Evolutionary conservation across 2,797 vertebrate species (phyloP), one percentile per base, ranked within the genome.

Genomic region (Euthynnus affinis): DNA sequence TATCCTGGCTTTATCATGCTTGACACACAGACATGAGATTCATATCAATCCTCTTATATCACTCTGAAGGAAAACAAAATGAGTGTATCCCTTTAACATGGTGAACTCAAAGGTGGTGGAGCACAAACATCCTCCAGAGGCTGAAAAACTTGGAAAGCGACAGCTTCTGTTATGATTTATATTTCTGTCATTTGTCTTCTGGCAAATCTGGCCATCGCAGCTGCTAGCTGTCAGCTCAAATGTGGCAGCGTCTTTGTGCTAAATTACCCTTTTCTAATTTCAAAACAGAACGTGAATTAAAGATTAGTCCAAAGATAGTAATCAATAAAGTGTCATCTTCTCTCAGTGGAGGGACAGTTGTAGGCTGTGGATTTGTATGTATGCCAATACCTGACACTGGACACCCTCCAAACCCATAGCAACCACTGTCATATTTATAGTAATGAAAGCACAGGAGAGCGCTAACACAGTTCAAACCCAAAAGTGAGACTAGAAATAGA

Each of bases 341-440:
- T 14, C 12, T 42, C 3, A 37, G 8, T 37, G 34, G 9, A 9
- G 34, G 34, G 34, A 9, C 34, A 37, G 34, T 37, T 32, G 29
- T 6, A 17, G 42, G 42, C 14, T 46, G 13, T 46, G 15, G 42
- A 46, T 46, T 13, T 46, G 13, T 37, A 37, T 9, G 6, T 40
- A 40, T 48, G 44, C 18, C 46, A 48, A 20, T 48, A 17, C 17
- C 18, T 52, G 40, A 37, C 64, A 32, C 42, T 29, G 44, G 44
- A 75, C 25, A 49, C 29, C 63, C 71, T 62, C 25, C 44, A 23
- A 23, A 72, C 70, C 65, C 78, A 15, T 20, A 78, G 80, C 82
- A 71, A 86, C 74, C 40, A 3, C 77, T 25, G 65, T 23, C 23
- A 13, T 89, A 92, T 90, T 89, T 87, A 87, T 85, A 90, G 88